These are phyloP conservation scores for Nasonovia ribisnigri DNA, from an alignment of 2,888 invertebrate genomes.

Conservation along the genomic window DNA sequence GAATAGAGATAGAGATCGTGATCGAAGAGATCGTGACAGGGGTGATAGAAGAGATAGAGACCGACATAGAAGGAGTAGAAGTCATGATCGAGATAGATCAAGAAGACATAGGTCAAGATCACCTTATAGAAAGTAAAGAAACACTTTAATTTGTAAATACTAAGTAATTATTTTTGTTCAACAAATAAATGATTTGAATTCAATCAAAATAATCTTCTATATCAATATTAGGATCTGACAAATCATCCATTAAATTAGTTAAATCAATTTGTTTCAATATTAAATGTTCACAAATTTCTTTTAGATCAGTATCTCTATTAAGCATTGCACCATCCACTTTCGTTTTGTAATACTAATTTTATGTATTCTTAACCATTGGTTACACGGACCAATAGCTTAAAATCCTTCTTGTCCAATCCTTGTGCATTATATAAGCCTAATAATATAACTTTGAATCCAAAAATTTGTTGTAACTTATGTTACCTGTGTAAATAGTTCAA, in stretches of 20 bases:
- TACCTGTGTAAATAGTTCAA: constrained; percentile 97
- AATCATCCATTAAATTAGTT: constrained; percentile 87
- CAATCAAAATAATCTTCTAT: constrained; percentile 99
- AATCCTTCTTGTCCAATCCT: constrained; percentile 79
- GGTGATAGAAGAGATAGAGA: constrained; percentile 65
- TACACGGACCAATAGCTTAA: constrained; percentile 87
- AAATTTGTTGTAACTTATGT: constrained; percentile 95
- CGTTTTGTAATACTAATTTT: constrained; percentile 85
- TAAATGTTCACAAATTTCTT: constrained; percentile 98
- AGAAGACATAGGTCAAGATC: constrained; percentile 59
- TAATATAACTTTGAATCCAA: constrained; percentile 92
- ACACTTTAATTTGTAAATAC: constrained; percentile 29
- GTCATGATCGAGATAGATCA: constrained; percentile 55
- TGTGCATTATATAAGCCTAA: constrained; percentile 95
- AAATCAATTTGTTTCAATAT: constrained; percentile 95
- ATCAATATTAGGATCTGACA: constrained; percentile 95
- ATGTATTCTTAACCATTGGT: constrained; percentile 86
- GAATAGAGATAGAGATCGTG: constrained; percentile 69
- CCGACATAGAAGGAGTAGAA: constrained; percentile 65
- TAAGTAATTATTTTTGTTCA: constrained; percentile 43
- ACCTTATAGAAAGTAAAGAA: constrained; percentile 54
- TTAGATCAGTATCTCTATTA: constrained; percentile 96
- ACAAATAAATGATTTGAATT: constrained; percentile 66
- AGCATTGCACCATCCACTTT: constrained; percentile 92
- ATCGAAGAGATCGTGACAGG: constrained; percentile 69